Evolutionary conservation across 2,888 invertebrate genomes (phyloP).

Genomic region (Oscheius myriophilus): DNA sequence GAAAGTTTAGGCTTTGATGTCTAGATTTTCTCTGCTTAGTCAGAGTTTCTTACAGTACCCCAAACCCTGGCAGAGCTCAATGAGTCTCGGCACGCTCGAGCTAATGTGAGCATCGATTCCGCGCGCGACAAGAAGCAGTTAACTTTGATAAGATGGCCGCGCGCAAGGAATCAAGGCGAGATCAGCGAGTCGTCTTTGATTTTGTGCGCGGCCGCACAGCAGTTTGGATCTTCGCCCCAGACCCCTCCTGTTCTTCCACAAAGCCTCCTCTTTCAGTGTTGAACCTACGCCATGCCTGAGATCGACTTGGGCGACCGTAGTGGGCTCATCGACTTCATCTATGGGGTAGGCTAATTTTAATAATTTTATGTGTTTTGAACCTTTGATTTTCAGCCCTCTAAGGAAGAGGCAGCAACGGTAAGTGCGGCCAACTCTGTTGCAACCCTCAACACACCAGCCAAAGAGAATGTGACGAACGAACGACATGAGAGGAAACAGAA

Average conservation of each 20-base stretch:
- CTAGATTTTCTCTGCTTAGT: too few relatives aligned
- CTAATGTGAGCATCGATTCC: too few relatives aligned
- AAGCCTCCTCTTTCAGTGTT: slow-evolving; percentile 11
- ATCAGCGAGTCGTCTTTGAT: slow-evolving; percentile 34
- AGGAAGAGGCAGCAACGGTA: background rate
- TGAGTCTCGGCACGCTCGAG: too few relatives aligned
- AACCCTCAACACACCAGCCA: slow-evolving; percentile 1
- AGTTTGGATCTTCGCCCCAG: slow-evolving; percentile 2
- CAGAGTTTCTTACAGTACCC: too few relatives aligned
- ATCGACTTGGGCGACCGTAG: slow-evolving; percentile 58
- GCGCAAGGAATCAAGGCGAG: slow-evolving; percentile 22
- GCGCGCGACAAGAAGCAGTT: slow-evolving; percentile 8
- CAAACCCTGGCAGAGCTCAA: too few relatives aligned
- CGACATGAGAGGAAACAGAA: slow-evolving; percentile 2
- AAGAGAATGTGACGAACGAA: slow-evolving; percentile 16
- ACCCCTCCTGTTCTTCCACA: slow-evolving; percentile 2
- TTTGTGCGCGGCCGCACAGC: slow-evolving; percentile 21
- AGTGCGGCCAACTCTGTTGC: slow-evolving; percentile 16
- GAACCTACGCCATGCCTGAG: slow-evolving; percentile 45
- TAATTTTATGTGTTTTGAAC: background rate
- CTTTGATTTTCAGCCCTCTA: slow-evolving; percentile 8
- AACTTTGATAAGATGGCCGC: slow-evolving; percentile 21
- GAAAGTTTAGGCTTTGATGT: too few relatives aligned
- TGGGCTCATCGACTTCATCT: slow-evolving; percentile 52
- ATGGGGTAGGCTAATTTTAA: slow-evolving; percentile 40